phyloP scores from a whole-genome alignment of 2,888 invertebrate genomes.

The Meloe dianella region DNA sequence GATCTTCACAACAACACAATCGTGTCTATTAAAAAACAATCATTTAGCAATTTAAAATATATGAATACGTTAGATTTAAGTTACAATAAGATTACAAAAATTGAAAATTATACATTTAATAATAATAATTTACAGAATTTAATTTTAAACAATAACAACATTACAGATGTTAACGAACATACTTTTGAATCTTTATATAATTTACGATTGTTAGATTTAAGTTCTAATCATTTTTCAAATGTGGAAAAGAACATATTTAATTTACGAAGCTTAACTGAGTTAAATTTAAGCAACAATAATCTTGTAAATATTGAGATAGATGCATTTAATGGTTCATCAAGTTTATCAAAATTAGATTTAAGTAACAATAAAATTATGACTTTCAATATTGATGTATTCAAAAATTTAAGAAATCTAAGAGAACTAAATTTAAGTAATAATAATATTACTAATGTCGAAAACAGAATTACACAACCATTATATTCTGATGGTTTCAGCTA shows the following conservation, averaged over 20 bases:
- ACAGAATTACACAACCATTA: not conserved
- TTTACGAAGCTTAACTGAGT: no score
- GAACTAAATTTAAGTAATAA: constrained; percentile 13
- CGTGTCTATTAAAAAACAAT: not conserved
- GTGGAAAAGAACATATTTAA: no score
- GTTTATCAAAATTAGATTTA: not conserved
- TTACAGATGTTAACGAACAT: constrained; percentile 14
- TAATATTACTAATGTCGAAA: not conserved
- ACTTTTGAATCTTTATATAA: no score
- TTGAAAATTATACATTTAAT: constrained; percentile 19
- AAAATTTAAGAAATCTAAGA: constrained; percentile 7
- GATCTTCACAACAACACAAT: not conserved
- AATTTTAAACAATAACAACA: constrained; percentile 16
- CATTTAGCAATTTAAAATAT: not conserved
- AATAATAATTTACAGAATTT: constrained; percentile 16
- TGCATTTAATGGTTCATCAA: not conserved
- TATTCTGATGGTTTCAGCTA: not conserved
- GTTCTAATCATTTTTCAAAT: no score
- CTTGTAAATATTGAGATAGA: not conserved
- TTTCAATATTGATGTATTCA: constrained; percentile 8
- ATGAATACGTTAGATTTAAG: not conserved
- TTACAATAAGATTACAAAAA: not conserved
- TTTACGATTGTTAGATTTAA: no score
- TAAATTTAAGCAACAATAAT: not conserved
- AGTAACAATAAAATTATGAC: not conserved